A percentile compares a stretch with the other conserved stretches of the same genome.
These are phyloP conservation scores for Carollia perspicillata DNA, from an alignment of 2,113 vertebrate species.

Conservation along the genomic window DNA sequence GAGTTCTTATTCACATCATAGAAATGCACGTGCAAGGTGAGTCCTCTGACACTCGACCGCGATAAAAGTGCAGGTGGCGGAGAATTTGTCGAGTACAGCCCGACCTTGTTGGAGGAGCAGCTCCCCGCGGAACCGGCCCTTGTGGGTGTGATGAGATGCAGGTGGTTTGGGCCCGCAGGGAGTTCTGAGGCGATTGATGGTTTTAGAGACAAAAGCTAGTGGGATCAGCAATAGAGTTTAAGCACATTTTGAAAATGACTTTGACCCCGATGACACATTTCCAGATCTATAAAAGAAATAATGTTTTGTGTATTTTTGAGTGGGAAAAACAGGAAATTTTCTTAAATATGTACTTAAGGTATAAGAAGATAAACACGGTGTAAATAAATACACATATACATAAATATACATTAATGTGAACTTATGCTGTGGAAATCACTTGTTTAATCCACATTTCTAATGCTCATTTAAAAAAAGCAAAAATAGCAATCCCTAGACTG, in stretches of 20 bases:
- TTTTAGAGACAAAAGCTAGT: constrained; percentile 42
- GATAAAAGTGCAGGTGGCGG: background rate
- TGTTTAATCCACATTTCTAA: background rate
- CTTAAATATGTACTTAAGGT: background rate
- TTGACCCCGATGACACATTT: background rate
- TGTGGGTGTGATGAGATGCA: background rate
- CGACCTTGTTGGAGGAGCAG: background rate
- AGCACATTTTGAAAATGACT: constrained; percentile 34
- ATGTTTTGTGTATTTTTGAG: background rate
- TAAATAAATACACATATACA: background rate
- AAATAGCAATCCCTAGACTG: background rate
- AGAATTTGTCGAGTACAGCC: background rate
- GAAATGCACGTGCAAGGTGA: background rate
- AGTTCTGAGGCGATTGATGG: constrained; percentile 35
- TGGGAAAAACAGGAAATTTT: background rate
- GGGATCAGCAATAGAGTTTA: constrained; percentile 3
- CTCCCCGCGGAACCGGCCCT: background rate
- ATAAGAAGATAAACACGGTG: background rate
- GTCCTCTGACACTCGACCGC: background rate
- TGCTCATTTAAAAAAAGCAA: background rate
- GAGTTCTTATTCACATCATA: background rate
- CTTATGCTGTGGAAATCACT: background rate
- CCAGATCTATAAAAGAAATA: background rate
- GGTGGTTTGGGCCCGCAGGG: background rate
- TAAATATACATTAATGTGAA: background rate